Base-by-base conservation (phyloP, 2,113 vertebrate species). In the Tachuris rubrigastra region DNA sequence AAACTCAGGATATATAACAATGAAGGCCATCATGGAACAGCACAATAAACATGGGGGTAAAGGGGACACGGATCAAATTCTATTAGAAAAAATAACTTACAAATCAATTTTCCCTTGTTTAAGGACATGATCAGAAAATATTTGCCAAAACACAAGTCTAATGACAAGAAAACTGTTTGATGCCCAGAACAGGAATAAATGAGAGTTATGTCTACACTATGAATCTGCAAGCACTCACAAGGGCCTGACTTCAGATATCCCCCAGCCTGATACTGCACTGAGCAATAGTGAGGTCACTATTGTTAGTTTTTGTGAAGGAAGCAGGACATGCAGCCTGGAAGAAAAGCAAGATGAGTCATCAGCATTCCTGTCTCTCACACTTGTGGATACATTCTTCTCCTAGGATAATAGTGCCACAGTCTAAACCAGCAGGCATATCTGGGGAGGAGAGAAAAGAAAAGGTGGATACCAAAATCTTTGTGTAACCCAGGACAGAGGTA, bases 221-320 rank as follows among this genome's bases (percentile, higher is more conserved):
- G 60, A 55, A 22, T 7, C 1, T 47, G 44, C 35, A 56, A 88
- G n/a, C 56, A 14, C 39, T 41, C 52, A 5, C 16, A 12, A 9
- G 25, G 15, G 78, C 49, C 27, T 46, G 37, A 46, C 28, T 72
- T 28, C 65, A 62, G 18, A 41, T 2, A 1, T 21, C 4, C 4
- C 55, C 24, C 33, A 12, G 74, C 5, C 28, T 53, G 74, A 28
- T 0, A 2, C 1, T 6, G 12, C 73, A 12, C 8, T 0, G 18
- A 72, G 74, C 56, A 59, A n/a, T n/a, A n/a, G n/a, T n/a, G n/a
- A n/a, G n/a, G n/a, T n/a, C n/a, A n/a, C n/a, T n/a, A n/a, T n/a
- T n/a, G 47, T 9, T 27, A 25, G 50, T 24, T 73, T 12, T 66
- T 41, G 11, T 1, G 41, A 37, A 35, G 31, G 49, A 30, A 35